phyloP scores from a whole-genome alignment of 2,113 vertebrate genomes.

The Sylvia atricapilla region DNA sequence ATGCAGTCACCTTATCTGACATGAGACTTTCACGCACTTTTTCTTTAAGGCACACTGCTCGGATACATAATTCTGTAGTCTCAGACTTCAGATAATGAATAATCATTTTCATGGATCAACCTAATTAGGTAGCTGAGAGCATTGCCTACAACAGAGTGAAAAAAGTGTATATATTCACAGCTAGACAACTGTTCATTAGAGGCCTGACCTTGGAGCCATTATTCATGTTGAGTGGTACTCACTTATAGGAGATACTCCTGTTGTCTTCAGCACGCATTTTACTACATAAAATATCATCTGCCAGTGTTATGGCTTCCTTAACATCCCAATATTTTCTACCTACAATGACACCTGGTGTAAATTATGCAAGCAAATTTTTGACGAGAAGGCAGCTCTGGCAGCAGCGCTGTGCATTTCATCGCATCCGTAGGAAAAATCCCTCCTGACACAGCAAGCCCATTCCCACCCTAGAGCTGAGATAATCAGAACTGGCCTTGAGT shows the following conservation, averaged over 20 bases:
- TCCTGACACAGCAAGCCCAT: neutral
- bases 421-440: neutral
- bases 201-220: constrained; percentile 49
- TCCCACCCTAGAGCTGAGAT: neutral
- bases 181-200: constrained; percentile 50
- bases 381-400: neutral
- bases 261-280: constrained; percentile 34
- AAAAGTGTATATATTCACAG: constrained; percentile 37
- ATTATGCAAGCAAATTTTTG: neutral
- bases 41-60: neutral
- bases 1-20: neutral
- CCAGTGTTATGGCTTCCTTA: constrained; percentile 44
- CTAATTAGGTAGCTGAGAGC: constrained; percentile 46
- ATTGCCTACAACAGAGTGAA: constrained; percentile 10
- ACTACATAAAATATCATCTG: constrained; percentile 36
- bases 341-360: constrained; percentile 26
- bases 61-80: neutral
- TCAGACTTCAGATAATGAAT: constrained; percentile 42
- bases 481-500: neutral
- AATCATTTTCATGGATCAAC: constrained; percentile 42
- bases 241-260: neutral
- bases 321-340: constrained; percentile 36
- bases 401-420: neutral
- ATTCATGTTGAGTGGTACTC: constrained; percentile 39
- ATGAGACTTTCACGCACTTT: neutral